Percentiles rank a stretch among this genome's conserved stretches.
Conservation (phyloP, 1,140 invertebrate species). For the Plectrocnemia conspersa region DNA sequence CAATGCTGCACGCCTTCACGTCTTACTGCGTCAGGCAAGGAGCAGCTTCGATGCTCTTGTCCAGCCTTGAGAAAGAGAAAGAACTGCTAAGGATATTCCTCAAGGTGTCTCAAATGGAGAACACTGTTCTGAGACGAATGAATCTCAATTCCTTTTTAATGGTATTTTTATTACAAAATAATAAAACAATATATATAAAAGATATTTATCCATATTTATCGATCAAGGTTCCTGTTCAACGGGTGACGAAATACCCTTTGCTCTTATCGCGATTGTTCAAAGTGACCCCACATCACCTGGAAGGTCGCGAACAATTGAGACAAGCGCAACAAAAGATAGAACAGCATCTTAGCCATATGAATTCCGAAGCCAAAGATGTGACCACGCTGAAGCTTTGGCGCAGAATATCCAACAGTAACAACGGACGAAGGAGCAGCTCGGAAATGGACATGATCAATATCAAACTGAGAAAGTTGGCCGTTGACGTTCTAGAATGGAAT, state of each 20-base stretch:
- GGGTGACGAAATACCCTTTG: slow-evolving; percentile 90
- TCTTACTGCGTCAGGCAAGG: slow-evolving; percentile 91
- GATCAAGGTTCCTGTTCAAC: slow-evolving; percentile 75
- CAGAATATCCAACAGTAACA: slow-evolving; percentile 75
- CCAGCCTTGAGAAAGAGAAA: slow-evolving; percentile 92
- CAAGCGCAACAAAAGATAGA: slow-evolving; percentile 90
- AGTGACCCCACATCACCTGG: slow-evolving; percentile 79
- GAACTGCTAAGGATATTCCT: slow-evolving; percentile 91
- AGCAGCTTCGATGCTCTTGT: slow-evolving; percentile 79
- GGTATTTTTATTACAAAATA: slow-evolving; percentile 53
- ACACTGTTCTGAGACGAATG: slow-evolving; percentile 86
- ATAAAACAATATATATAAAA: background rate
- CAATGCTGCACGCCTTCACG: slow-evolving; percentile 91
- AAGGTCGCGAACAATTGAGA: slow-evolving; percentile 70
- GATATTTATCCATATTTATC: background rate
- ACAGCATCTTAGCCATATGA: slow-evolving; percentile 90
- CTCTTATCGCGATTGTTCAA: slow-evolving; percentile 84
- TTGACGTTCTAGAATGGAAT: slow-evolving; percentile 89
- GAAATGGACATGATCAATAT: slow-evolving; percentile 84
- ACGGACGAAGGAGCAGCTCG: slow-evolving; percentile 61
- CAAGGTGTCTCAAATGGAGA: slow-evolving; percentile 94
- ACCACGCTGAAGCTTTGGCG: slow-evolving; percentile 81
- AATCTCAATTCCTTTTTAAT: slow-evolving; percentile 96
- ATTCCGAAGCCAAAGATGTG: slow-evolving; percentile 86
- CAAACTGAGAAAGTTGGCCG: slow-evolving; percentile 83